Evolutionary conservation across 2,113 vertebrate species (phyloP).

Genomic region (Rissa tridactyla): DNA sequence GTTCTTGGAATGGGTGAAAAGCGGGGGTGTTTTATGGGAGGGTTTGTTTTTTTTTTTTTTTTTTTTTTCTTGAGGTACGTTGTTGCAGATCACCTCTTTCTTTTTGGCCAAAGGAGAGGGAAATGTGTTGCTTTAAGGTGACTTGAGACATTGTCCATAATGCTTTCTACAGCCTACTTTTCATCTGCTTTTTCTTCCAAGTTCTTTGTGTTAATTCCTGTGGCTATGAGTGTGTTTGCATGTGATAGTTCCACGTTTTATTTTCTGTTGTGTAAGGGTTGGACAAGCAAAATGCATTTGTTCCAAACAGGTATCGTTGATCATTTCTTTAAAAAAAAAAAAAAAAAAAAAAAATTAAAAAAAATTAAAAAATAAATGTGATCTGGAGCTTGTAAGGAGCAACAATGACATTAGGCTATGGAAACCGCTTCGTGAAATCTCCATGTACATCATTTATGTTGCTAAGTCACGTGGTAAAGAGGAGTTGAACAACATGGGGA

Average conservation of each 20-base stretch:
- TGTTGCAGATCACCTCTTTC: background rate
- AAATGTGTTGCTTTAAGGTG: background rate
- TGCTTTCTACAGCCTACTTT: background rate
- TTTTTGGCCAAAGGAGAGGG: background rate
- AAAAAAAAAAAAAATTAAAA: background rate
- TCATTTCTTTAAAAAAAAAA: background rate
- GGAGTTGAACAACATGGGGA: background rate
- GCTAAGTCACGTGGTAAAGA: background rate
- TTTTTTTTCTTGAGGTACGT: background rate
- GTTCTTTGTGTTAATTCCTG: background rate
- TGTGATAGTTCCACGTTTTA: background rate
- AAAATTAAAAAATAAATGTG: background rate
- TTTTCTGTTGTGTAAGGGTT: background rate
- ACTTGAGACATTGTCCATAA: background rate
- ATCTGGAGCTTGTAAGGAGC: background rate
- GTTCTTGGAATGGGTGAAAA: background rate
- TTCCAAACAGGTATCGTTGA: background rate
- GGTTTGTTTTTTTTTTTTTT: background rate
- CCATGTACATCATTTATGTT: background rate
- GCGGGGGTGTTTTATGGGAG: background rate
- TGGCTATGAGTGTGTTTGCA: background rate
- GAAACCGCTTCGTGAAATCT: background rate
- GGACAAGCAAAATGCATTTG: background rate
- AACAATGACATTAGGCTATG: background rate
- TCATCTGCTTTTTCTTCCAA: background rate